Evolutionary conservation across 1,140 invertebrate genomes (phyloP).

Genomic region (Mactra quadrangularis): DNA sequence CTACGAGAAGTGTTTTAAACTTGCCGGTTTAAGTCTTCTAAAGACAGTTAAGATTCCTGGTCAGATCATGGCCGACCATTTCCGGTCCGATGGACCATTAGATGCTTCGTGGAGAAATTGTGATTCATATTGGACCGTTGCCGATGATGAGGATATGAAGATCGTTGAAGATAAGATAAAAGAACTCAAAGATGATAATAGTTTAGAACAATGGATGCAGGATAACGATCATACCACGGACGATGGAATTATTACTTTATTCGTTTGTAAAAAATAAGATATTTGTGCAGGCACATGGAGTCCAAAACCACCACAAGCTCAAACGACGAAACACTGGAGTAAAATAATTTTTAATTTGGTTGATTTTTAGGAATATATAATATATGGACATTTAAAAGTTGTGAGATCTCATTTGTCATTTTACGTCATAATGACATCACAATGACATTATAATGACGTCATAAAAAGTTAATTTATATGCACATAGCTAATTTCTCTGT

Average conservation of each 20-base stretch:
- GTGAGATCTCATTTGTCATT: too few species aligned
- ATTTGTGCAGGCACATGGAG: too few species aligned
- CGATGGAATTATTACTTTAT: neutral
- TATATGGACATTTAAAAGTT: too few species aligned
- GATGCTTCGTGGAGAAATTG: neutral
- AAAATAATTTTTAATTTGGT: too few species aligned
- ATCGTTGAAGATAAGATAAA: neutral
- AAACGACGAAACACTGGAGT: too few species aligned
- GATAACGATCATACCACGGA: neutral
- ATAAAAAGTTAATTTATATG: too few species aligned
- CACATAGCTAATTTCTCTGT: too few species aligned
- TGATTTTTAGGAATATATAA: too few species aligned
- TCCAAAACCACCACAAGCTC: too few species aligned
- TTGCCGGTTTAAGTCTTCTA: neutral
- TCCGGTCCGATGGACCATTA: neutral
- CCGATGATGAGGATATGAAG: neutral
- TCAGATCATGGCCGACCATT: neutral
- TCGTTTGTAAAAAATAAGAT: neutral
- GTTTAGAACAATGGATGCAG: neutral
- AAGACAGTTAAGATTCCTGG: neutral
- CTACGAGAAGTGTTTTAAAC: neutral
- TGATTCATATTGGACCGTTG: slow-evolving; percentile 20
- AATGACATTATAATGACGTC: too few species aligned
- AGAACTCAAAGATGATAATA: neutral
- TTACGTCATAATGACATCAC: too few species aligned